Conservation (phyloP, 2,888 invertebrate genomes). For the Spilarctia lutea region DNA sequence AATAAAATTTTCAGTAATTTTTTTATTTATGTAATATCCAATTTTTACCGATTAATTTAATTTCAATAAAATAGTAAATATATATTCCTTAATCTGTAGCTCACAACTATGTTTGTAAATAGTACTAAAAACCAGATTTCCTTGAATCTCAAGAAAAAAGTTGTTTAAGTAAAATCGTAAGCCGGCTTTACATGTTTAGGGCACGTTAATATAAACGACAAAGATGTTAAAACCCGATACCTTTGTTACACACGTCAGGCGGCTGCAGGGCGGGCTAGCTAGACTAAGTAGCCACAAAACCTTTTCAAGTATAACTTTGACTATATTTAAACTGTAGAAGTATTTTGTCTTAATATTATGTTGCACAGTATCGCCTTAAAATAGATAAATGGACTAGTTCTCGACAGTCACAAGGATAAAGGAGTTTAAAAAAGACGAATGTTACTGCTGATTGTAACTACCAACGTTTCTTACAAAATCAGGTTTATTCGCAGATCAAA, state of each 20-base stretch:
- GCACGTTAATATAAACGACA: constrained; percentile 10
- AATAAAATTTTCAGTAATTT: no score
- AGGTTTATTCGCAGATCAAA: neutral
- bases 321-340: neutral
- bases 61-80: no score
- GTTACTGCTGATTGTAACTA: neutral
- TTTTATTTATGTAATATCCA: no score
- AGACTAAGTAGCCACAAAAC: neutral
- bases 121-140: neutral
- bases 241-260: neutral
- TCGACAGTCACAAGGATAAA: no score
- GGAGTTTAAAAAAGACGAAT: no score
- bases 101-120: neutral
- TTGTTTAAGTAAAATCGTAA: neutral
- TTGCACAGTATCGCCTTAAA: neutral
- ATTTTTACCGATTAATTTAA: neutral
- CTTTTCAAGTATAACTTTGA: constrained; percentile 4
- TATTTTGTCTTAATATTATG: neutral
- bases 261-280: neutral
- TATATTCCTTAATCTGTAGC: neutral
- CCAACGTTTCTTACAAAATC: neutral
- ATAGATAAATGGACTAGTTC: no score
- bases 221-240: constrained; percentile 13
- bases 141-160: neutral
- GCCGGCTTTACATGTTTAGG: neutral